Percentiles rank a stretch among this genome's conserved stretches.
Evolutionary conservation across 2,797 vertebrate species (phyloP).

Genomic region (Oreochromis mossambicus): DNA sequence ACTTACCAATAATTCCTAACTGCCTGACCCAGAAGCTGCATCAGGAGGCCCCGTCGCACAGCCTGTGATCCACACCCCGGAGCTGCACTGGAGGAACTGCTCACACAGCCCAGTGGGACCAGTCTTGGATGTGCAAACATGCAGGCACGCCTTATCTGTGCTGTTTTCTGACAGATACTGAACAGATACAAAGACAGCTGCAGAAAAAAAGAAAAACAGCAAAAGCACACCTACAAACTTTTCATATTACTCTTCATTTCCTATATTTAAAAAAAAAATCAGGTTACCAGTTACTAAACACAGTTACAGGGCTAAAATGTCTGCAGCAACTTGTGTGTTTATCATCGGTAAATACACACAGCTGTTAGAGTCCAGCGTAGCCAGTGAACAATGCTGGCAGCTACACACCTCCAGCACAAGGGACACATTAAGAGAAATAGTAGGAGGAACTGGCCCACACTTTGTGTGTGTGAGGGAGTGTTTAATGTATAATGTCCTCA

Average conservation of each 20-base stretch:
- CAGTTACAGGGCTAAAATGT: conserved; percentile 5
- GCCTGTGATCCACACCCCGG: conserved; percentile 45
- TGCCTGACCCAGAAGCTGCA: conserved; percentile 27
- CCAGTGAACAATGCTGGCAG: conserved; percentile 72
- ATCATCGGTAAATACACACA: conserved; percentile 61
- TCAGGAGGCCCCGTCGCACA: conserved; percentile 17
- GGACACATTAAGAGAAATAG: conserved; percentile 64
- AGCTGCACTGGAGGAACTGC: conserved; percentile 44
- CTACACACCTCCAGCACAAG: conserved; percentile 60
- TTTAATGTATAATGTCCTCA: conserved; percentile 42
- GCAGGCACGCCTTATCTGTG: conserved; percentile 59
- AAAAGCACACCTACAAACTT: background rate
- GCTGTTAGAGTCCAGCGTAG: conserved; percentile 58
- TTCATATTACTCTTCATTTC: background rate
- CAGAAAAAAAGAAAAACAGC: background rate
- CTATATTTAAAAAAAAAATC: conserved; percentile 13
- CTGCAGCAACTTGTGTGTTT: conserved; percentile 29
- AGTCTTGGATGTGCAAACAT: conserved; percentile 55
- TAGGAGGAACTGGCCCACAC: conserved; percentile 60
- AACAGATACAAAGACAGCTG: conserved; percentile 13
- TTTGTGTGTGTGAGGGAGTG: conserved; percentile 1
- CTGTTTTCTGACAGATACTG: conserved; percentile 35
- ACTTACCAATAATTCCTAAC: background rate
- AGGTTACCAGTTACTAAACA: conserved; percentile 1
- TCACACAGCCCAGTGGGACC: conserved; percentile 41